Percentiles rank a stretch among this genome's conserved stretches.
These are phyloP conservation scores for Rhineura floridana DNA, from an alignment of 2,113 vertebrate species.

Conservation along the genomic window DNA sequence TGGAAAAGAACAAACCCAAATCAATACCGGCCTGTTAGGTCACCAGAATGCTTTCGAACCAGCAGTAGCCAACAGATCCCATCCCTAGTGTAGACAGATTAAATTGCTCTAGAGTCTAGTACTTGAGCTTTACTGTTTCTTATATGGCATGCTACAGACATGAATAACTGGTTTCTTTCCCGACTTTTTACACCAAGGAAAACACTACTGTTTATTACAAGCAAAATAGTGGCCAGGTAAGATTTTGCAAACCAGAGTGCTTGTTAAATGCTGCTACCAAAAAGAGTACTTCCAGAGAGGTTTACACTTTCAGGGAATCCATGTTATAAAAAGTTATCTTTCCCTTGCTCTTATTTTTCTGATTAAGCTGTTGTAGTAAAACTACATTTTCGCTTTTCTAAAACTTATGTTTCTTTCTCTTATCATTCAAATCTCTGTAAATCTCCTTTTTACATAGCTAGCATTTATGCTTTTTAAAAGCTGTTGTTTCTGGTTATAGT, in stretches of 20 bases:
- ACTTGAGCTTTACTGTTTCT: constrained; percentile 14
- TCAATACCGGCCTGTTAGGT: too few species aligned
- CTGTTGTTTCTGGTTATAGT: neutral
- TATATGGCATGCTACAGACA: neutral
- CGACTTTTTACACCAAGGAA: neutral
- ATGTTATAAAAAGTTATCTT: neutral
- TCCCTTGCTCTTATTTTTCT: neutral
- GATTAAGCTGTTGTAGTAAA: neutral
- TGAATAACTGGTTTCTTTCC: neutral
- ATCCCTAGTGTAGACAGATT: too few species aligned
- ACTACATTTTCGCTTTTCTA: neutral
- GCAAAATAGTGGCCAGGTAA: neutral
- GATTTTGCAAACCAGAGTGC: neutral
- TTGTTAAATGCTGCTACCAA: neutral
- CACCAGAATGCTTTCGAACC: too few species aligned
- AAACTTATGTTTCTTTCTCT: neutral
- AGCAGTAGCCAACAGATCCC: too few species aligned
- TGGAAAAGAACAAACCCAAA: too few species aligned
- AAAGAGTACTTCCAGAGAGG: neutral
- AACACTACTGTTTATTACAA: neutral
- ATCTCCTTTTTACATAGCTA: neutral
- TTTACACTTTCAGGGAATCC: neutral
- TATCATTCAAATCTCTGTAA: neutral
- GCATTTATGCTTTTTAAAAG: constrained; percentile 21
- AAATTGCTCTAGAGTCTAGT: neutral